phyloP scores from a whole-genome alignment of 2,888 invertebrate genomes.

The Ecliptopera silaceata region DNA sequence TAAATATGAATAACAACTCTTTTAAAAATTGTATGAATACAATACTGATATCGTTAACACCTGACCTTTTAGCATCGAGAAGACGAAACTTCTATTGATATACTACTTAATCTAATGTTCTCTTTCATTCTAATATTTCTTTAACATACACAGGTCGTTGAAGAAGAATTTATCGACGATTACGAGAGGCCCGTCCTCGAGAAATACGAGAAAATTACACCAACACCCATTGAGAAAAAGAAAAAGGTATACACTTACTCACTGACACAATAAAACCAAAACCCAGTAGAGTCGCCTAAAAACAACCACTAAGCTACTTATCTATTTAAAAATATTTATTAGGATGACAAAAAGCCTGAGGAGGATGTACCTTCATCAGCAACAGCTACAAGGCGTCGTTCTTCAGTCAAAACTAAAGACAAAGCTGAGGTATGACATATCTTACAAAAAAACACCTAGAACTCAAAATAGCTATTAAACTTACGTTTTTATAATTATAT shows the following conservation, averaged over 20 bases:
- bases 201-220: conserved; percentile 85
- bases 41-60: conserved; percentile 9
- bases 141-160: conserved; percentile 69
- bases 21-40: conserved; percentile 9
- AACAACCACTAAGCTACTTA: neutral
- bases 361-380: conserved; percentile 67
- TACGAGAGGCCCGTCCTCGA: conserved; percentile 90
- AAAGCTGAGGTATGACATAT: conserved; percentile 64
- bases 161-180: conserved; percentile 84
- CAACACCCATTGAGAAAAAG: conserved; percentile 77
- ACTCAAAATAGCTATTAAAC: neutral
- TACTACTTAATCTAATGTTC: conserved; percentile 7
- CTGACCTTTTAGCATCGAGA: conserved; percentile 21
- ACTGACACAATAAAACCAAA: neutral
- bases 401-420: conserved; percentile 70
- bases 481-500: conserved; percentile 32
- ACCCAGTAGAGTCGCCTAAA: neutral
- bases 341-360: conserved; percentile 62
- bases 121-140: conserved; percentile 39
- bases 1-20: neutral
- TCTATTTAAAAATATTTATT: conserved; percentile 34
- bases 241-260: conserved; percentile 69
- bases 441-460: conserved; percentile 7
- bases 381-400: conserved; percentile 67
- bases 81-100: conserved; percentile 32